Percentiles rank a stretch among this genome's conserved stretches.
Conservation (phyloP, 64 coral and sea anemone species). For the Porites lutea region DNA sequence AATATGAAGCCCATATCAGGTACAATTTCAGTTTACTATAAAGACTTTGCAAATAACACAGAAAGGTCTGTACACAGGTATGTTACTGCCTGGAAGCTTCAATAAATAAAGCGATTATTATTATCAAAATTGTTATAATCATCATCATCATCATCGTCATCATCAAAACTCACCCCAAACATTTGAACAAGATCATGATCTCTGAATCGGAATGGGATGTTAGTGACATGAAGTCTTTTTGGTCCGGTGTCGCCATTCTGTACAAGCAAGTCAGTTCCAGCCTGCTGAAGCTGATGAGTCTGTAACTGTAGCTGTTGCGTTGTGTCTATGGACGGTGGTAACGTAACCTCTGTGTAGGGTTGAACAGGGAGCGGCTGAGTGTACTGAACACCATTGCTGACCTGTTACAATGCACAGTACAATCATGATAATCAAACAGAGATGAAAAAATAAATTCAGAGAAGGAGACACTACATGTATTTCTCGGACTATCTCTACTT, state of each 20-base stretch:
- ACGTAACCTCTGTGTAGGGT: conserved; percentile 33
- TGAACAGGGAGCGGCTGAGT: conserved; percentile 42
- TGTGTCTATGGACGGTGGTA: conserved; percentile 26
- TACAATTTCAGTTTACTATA: background rate
- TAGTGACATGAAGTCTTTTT: conserved; percentile 94
- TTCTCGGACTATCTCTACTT: too few relatives aligned
- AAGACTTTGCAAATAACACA: too few relatives aligned
- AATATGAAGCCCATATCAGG: background rate
- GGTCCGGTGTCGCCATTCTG: conserved; percentile 61
- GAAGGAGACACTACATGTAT: too few relatives aligned
- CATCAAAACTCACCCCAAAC: conserved; percentile 83
- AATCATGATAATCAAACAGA: background rate
- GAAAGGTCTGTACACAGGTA: too few relatives aligned
- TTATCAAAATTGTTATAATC: too few relatives aligned
- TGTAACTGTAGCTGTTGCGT: conserved; percentile 60
- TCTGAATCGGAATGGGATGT: conserved; percentile 95
- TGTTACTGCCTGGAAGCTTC: too few relatives aligned
- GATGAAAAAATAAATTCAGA: too few relatives aligned
- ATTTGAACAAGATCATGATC: conserved; percentile 95
- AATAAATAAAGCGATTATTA: too few relatives aligned
- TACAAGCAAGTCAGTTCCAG: background rate
- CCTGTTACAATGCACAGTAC: background rate
- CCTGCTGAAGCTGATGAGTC: conserved; percentile 11
- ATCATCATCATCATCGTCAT: background rate
- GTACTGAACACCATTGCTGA: conserved; percentile 71